Evolutionary conservation across 2,888 invertebrate genomes (phyloP), one percentile per base, ranked within the genome.

Genomic region (Leucozona laternaria): DNA sequence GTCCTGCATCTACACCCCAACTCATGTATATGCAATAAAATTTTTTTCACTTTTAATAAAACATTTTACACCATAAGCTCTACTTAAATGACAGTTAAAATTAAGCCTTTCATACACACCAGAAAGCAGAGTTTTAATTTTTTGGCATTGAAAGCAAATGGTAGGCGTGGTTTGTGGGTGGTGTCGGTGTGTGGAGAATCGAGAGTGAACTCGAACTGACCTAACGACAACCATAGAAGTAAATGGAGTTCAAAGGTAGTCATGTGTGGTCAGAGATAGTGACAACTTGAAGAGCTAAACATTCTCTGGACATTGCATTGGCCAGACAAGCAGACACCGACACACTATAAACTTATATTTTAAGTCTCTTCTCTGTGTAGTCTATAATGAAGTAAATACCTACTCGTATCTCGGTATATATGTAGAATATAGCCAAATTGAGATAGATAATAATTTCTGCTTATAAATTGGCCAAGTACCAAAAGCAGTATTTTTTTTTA

Each of bases 31-130:
- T 34, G 4, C 2, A 43, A 43, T 2, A 2, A 13, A 37, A 13
- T 4, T 15, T 2, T 40, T 15, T n/a, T 70, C 31, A 37, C n/a
- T 62, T 83, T 83, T 79, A 84, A 85, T 80, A 79, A 68, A 77
- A 70, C 57, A 68, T 48, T 85, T 80, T 73, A 73, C 73, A 80
- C 45, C 53, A 76, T 77, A 79, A 85, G 79, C 77, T 60, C 48
- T 5, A 77, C 57, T 77, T 85, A 80, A 85, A 73, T 80, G 70
- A 72, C 80, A 37, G 34, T 57, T 25, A 62, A 50, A 50, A 22
- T 10, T 73, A 80, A 80, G 80, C 72, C 43, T 55, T 78, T 58
- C 31, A 20, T 73, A n/a, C n/a, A n/a, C n/a, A n/a, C n/a, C n/a
- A n/a, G n/a, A 57, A 22, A 43, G 20, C 13, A 43, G 68, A 72